These are phyloP conservation scores for Umimayanthus chanpuru DNA, from an alignment of 92 coral and sea anemone species.

Conservation along the genomic window DNA sequence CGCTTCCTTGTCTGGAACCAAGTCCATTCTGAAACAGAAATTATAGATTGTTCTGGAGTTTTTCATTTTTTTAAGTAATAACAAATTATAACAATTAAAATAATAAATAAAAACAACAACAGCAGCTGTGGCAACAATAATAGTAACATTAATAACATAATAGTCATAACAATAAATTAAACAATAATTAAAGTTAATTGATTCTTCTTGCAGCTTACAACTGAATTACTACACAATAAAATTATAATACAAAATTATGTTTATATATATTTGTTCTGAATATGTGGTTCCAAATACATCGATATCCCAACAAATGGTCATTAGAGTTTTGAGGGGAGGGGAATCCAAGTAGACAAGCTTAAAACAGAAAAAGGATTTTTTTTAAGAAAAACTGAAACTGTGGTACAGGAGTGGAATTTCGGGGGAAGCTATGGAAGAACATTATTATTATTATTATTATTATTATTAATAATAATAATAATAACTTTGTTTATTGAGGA, in stretches of 20 bases:
- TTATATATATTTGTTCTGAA: neutral
- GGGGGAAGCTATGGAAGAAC: neutral
- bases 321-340: neutral
- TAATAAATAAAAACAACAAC: neutral
- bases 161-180: neutral
- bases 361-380: too few relatives aligned
- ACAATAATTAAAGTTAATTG: too few relatives aligned
- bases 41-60: too few relatives aligned
- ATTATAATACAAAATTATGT: too few relatives aligned
- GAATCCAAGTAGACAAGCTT: neutral
- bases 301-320: too few relatives aligned
- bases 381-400: too few relatives aligned
- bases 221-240: too few relatives aligned
- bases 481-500: too few relatives aligned
- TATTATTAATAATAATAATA: too few relatives aligned
- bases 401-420: neutral
- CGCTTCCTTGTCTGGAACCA: constrained; percentile 82
- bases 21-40: constrained; percentile 66
- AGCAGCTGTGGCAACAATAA: too few relatives aligned
- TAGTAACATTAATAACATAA: neutral
- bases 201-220: too few relatives aligned
- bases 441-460: too few relatives aligned
- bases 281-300: neutral
- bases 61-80: neutral
- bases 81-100: neutral